A percentile compares a stretch with the other conserved stretches of the same genome.
These are phyloP conservation scores for Argynnis bischoffii DNA, from an alignment of 2,888 invertebrate species.

Conservation along the genomic window DNA sequence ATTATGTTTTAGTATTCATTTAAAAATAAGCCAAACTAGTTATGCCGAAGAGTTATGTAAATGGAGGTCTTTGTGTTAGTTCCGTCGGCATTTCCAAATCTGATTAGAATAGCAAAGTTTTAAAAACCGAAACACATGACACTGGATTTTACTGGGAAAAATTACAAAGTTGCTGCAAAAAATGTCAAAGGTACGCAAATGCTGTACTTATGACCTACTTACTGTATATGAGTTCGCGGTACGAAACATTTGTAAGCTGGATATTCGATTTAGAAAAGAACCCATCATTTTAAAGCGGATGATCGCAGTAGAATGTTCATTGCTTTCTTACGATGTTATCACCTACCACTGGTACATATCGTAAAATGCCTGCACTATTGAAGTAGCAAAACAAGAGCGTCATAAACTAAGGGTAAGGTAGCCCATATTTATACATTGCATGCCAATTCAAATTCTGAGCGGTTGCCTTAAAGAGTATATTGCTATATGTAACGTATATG, in stretches of 20 bases:
- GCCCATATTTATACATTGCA: slow-evolving; percentile 23
- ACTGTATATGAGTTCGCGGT: neutral
- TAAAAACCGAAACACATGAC: slow-evolving; percentile 17
- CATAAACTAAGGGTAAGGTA: slow-evolving; percentile 56
- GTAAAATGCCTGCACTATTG: slow-evolving; percentile 47
- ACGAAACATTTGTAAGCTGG: neutral
- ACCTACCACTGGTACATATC: slow-evolving; percentile 32
- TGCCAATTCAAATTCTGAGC: slow-evolving; percentile 33
- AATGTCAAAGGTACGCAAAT: slow-evolving; percentile 21
- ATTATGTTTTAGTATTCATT: neutral
- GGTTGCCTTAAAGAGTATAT: slow-evolving; percentile 38
- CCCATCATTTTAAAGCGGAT: slow-evolving; percentile 7
- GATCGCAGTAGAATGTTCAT: neutral
- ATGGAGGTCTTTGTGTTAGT: slow-evolving; percentile 5
- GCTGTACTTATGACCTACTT: slow-evolving; percentile 18
- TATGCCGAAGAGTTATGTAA: slow-evolving; percentile 18
- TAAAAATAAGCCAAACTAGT: slow-evolving; percentile 9
- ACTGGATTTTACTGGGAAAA: neutral
- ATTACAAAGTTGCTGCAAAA: slow-evolving; percentile 12
- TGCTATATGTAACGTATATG: slow-evolving; percentile 18
- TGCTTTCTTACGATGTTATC: slow-evolving; percentile 33
- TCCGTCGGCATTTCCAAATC: slow-evolving; percentile 6
- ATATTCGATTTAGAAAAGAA: slow-evolving; percentile 10
- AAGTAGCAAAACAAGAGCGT: slow-evolving; percentile 54
- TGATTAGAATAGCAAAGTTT: slow-evolving; percentile 20